Evolutionary conservation across 2,888 invertebrate species (phyloP), one percentile per base, ranked within the genome.

Genomic region (Macropis europaea): DNA sequence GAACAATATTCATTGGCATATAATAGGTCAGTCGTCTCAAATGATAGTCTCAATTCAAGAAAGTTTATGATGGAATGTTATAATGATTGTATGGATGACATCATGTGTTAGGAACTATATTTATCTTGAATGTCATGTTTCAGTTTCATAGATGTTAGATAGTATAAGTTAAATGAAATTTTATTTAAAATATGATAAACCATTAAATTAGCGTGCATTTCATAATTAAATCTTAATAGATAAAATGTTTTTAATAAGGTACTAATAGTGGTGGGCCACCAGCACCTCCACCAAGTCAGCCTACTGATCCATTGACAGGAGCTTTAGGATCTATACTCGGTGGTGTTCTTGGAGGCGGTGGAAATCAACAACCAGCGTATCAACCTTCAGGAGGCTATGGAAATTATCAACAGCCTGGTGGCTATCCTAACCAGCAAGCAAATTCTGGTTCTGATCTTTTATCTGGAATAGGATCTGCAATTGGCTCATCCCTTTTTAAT

Each of bases 271-370:
- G 77, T 15, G 59, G 57, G 22, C 76, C 57, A 13, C 71, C 79
- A 24, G 50, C 57, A 1, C 72, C 63, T 26, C 59, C 69, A 45
- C 43, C 75, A 6, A 69, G 43, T 13, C 82, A 79, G n/a, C 84
- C 79, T 13, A 34, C 79, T 47, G 87, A 88, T 67, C 78, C 85
- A 1, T 61, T 88, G 2, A 75, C 83, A 9, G 88, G 89, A 62
- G 76, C 85, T 9, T 34, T 86, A 38, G 87, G 87, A 47, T 89
- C 88, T 0, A 77, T 89, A 50, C 72, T 89, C 6, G 88, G 89
- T 19, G 86, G 86, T 22, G 87, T 89, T 71, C 76, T 89, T 11
- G 88, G 89, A 2, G 85, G 87, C 24, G 85, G 86, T 38, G 82
- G 82, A 42, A 43, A 53, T 52, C 76, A 80, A 4, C 80, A 73